Evolutionary conservation across 1,140 invertebrate genomes (phyloP), one percentile per base, ranked within the genome.

Genomic region (Thalassaphorura encarpata): DNA sequence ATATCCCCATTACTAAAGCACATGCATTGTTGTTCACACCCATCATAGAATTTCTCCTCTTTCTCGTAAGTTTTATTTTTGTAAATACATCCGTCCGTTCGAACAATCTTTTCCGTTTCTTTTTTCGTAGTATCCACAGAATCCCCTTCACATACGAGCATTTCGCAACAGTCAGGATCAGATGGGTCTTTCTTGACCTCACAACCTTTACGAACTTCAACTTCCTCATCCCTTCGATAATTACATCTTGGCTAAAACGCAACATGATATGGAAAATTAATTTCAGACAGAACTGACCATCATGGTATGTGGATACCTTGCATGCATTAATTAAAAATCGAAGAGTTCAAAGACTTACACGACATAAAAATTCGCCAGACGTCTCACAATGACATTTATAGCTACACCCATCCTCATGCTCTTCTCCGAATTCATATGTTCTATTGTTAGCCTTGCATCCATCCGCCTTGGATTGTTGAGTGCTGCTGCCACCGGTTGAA

Each of bases 31-130:
- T 80, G 78, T 24, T 83, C 77, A 67, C 89, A 93, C 2, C 81
- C 86, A 36, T 88, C 82, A 65, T 87, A 78, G 66, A 89, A 80
- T 16, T 76, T 80, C 61, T 84, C 78, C 15, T 85, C 84, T 50
- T 80, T 75, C 51, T 78, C 73, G 60, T 87, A 80, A 0, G 83
- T 83, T 46, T 79, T 77, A 61, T 89, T 89, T 33, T 80, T 81
- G 62, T 83, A 81, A n/a, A 78, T 66, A 67, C 89, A 92, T 2
- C 80, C 80, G 66, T 81, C 80, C 11, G 51, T 43, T 29, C 66
- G 60, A 19, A 53, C 46, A 18, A 73, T 69, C 0, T 72, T 72
- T 39, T 67, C 57, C 23, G 56, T 52, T 36, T 54, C 63, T 58
- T 49, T 67, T 57, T 48, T 53, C 8, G 24, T 45, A n/a, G 54